phyloP scores from a whole-genome alignment of 2,797 vertebrate genomes.

The Sylvilagus floridanus region DNA sequence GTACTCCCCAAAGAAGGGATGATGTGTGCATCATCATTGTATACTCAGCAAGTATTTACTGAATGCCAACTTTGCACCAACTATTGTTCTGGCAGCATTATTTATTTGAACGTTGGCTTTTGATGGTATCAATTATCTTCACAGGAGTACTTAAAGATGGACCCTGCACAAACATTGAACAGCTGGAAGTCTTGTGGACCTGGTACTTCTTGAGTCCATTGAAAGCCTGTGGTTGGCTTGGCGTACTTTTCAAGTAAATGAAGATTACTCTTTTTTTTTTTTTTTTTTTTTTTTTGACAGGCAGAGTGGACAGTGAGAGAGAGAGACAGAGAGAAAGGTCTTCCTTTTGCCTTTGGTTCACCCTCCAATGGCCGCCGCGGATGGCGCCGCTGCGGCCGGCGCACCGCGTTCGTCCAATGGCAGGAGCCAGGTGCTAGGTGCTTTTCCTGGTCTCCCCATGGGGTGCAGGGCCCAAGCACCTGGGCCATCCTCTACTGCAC shows the following conservation, averaged over 20 bases:
- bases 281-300: too few relatives aligned
- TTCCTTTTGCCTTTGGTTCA: too few relatives aligned
- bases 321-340: too few relatives aligned
- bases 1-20: neutral
- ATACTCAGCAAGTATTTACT: neutral
- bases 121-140: neutral
- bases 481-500: too few relatives aligned
- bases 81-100: neutral
- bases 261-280: conserved; percentile 31
- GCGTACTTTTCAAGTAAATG: neutral
- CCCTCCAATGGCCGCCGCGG: too few relatives aligned
- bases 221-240: neutral
- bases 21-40: neutral
- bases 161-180: neutral
- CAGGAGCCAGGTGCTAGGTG: too few relatives aligned
- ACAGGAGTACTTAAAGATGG: neutral
- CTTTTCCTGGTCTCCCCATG: too few relatives aligned
- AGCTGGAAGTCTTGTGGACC: conserved; percentile 24
- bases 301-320: too few relatives aligned
- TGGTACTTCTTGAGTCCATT: neutral
- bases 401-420: too few relatives aligned
- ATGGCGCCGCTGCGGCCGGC: too few relatives aligned
- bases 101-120: neutral
- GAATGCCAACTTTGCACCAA: neutral
- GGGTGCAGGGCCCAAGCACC: too few relatives aligned